Evolutionary conservation across 1,140 invertebrate species (phyloP).

Genomic region (Tenebrio molitor): DNA sequence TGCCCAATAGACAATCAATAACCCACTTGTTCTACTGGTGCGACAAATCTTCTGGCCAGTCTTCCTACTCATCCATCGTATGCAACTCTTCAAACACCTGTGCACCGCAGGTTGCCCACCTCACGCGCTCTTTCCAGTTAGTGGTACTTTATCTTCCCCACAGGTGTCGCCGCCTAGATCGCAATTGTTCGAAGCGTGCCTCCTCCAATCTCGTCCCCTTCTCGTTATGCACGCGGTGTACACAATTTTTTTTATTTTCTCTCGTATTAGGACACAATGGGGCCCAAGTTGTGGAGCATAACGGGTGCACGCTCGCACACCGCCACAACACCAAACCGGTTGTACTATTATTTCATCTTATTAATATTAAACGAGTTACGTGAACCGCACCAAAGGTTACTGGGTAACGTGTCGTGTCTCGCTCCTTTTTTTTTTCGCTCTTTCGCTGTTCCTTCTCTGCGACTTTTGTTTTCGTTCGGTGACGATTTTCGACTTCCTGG

Average conservation of each 20-base stretch:
- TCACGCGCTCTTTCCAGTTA: no score
- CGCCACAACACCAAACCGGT: slow-evolving; percentile 28
- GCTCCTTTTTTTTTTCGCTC: slow-evolving; percentile 6
- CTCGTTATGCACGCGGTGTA: background rate
- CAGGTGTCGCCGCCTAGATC: background rate
- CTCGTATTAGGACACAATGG: no score
- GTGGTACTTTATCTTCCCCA: no score
- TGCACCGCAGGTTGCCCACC: no score
- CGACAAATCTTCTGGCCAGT: no score
- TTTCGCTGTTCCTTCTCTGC: no score
- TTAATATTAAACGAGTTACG: slow-evolving; percentile 42
- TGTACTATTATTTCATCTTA: slow-evolving; percentile 45
- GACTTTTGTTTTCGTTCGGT: slow-evolving; percentile 18
- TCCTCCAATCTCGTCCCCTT: no score
- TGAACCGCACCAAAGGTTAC: slow-evolving; percentile 44
- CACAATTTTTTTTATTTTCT: background rate
- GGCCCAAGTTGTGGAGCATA: no score
- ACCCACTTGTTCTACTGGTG: no score
- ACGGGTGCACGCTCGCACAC: slow-evolving; percentile 11
- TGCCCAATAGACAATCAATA: no score
- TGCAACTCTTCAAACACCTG: no score
- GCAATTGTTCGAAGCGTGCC: background rate
- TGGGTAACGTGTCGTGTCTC: slow-evolving; percentile 28
- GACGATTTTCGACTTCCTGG: background rate
- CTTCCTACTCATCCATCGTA: no score